Conservation (phyloP, 92 coral and sea anemone genomes). For the Epizoanthus scotinus region DNA sequence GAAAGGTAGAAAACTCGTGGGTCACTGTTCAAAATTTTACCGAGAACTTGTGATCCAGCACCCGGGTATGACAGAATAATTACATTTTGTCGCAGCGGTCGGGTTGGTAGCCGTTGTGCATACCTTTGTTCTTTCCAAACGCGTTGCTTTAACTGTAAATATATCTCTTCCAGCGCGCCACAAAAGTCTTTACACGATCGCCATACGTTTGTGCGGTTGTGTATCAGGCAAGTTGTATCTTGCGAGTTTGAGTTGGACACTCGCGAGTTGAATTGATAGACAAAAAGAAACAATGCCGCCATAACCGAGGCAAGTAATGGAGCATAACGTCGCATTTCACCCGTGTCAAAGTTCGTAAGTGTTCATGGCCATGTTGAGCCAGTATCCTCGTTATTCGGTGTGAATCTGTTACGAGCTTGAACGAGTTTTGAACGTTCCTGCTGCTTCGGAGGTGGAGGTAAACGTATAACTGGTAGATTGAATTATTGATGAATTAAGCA, state of each 20-base stretch:
- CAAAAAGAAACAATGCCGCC: neutral
- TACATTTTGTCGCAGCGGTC: constrained; percentile 10
- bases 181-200: constrained; percentile 15
- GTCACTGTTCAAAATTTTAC: constrained; percentile 21
- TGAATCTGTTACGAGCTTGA: neutral
- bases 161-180: neutral
- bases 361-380: neutral
- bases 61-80: constrained; percentile 35
- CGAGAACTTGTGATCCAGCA: constrained; percentile 35
- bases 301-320: neutral
- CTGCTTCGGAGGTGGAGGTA: too few relatives aligned
- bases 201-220: constrained; percentile 19
- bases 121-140: neutral
- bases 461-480: too few relatives aligned
- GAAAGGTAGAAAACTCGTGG: constrained; percentile 20
- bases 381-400: neutral
- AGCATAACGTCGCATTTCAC: constrained; percentile 12
- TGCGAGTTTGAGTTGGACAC: neutral
- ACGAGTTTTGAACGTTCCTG: neutral
- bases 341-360: too few relatives aligned
- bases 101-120: neutral
- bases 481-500: too few relatives aligned
- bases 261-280: neutral
- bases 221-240: neutral
- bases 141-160: neutral